Conservation (phyloP, 2,888 invertebrate genomes). For the Pristionchus maxplancki region DNA sequence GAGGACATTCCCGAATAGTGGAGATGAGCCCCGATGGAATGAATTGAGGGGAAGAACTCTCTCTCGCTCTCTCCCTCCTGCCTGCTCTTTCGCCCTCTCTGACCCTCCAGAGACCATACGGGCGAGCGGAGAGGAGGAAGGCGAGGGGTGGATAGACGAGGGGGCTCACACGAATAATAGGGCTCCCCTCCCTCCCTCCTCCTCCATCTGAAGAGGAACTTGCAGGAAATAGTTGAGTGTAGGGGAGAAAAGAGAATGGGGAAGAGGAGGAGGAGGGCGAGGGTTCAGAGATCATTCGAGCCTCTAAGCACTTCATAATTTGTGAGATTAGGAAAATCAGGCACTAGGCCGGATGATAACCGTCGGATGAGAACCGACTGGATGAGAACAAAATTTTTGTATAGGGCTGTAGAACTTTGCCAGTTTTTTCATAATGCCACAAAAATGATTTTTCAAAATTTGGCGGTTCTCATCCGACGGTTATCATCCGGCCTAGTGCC, state of each 20-base stretch:
- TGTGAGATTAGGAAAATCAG: too few species aligned
- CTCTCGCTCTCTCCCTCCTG: background rate
- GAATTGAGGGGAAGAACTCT: slow-evolving; percentile 32
- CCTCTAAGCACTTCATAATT: background rate
- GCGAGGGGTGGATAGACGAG: background rate
- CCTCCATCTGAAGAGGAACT: slow-evolving; percentile 9
- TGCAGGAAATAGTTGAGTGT: slow-evolving; percentile 3
- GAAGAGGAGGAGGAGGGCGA: background rate
- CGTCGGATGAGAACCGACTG: too few species aligned
- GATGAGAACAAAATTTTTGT: too few species aligned
- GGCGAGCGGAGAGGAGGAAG: background rate
- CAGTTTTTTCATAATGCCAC: too few species aligned
- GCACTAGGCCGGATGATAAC: too few species aligned
- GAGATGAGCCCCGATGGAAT: slow-evolving; percentile 35
- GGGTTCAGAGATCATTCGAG: background rate
- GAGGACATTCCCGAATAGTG: slow-evolving; percentile 32
- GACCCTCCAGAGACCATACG: background rate
- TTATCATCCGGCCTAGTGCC: too few species aligned
- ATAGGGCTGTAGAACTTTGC: too few species aligned
- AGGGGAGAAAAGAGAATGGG: background rate
- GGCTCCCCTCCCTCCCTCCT: too few species aligned
- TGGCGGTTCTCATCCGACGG: too few species aligned
- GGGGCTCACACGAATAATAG: slow-evolving; percentile 32
- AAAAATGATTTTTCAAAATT: too few species aligned
- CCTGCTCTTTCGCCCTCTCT: background rate